phyloP scores from a whole-genome alignment of 1,140 invertebrate genomes.

The Bursaphelenchus mucronatus region DNA sequence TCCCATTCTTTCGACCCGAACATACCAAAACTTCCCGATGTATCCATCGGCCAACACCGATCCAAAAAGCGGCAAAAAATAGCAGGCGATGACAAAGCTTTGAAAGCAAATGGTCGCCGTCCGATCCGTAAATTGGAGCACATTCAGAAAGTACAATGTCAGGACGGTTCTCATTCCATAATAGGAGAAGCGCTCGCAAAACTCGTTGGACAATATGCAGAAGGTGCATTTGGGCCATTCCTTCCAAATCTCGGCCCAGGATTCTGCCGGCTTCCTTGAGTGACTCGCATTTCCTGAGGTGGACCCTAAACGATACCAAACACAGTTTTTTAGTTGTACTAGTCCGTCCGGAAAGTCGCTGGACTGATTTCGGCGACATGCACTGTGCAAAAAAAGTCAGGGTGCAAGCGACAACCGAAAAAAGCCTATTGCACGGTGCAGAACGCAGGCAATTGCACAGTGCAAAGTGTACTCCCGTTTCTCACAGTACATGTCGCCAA shows the following conservation, averaged over 20 bases:
- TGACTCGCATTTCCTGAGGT: background rate
- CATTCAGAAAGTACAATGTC: constrained; percentile 72
- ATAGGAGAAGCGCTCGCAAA: constrained; percentile 54
- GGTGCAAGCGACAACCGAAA: too few relatives aligned
- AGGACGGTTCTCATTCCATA: constrained; percentile 88
- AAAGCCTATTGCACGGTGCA: too few relatives aligned
- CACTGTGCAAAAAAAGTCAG: too few relatives aligned
- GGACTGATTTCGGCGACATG: too few relatives aligned
- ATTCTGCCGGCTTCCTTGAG: constrained; percentile 1
- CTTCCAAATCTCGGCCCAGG: constrained; percentile 26
- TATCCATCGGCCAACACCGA: constrained; percentile 82
- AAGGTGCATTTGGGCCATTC: constrained; percentile 36
- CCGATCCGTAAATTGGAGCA: constrained; percentile 69
- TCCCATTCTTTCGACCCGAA: background rate
- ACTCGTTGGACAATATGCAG: constrained; percentile 36
- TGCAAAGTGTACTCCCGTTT: too few relatives aligned
- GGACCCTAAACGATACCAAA: too few relatives aligned
- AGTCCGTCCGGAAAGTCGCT: too few relatives aligned
- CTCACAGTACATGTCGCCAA: too few relatives aligned
- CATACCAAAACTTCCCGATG: constrained; percentile 75
- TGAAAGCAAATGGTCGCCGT: constrained; percentile 77
- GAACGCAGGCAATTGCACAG: too few relatives aligned
- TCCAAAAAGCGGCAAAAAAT: constrained; percentile 79
- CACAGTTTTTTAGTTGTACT: too few relatives aligned
- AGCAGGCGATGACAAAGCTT: constrained; percentile 74